Evolutionary conservation across 1,140 invertebrate genomes (phyloP), one percentile per base, ranked within the genome.

Genomic region (Ladona fulva): DNA sequence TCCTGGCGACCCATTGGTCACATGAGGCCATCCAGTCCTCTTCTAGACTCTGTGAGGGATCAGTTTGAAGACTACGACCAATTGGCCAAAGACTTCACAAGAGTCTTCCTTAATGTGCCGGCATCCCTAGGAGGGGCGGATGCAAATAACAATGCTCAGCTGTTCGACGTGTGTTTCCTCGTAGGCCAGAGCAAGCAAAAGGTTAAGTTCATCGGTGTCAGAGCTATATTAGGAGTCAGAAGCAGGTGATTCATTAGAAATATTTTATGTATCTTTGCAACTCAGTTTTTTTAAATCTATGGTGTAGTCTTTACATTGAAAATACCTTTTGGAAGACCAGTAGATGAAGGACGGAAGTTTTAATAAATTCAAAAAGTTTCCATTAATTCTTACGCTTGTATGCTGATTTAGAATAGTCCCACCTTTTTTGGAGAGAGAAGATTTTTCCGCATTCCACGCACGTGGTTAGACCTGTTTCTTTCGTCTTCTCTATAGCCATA

Each of bases 1-100:
- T 97, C 95, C 1, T 97, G 95, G 95, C 89, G 95, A 81, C 95
- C 95, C 1, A 97, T 97, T 79, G 95, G 95, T 74, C 95, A 97
- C 85, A 95, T 97, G 95, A 86, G 95, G 83, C 95, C 95, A 0
- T 97, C 95, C 0, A 96, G 94, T 37, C 96, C 96, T 0, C 87
- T 97, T 25, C 87, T 97, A 79, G 96, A 97, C 84, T 96, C 94
- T 0, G 95, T 97, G 12, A 87, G 95, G 80, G 94, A 96, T 85
- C 91, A 94, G 82, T 97, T 97, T 83, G 95, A 97, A 87, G 95
- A 96, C 83, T 96, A 97, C 84, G 95, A 97, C 84, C 94, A 95
- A 84, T 85, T 97, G 75, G 94, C 95, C 0, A 96, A 95, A 86
- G 95, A 97, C 85, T 97, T 97, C 83, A 94, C 93, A 0, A 88